These are phyloP conservation scores for Anticlea derivata DNA, from an alignment of 2,888 invertebrate genomes.

Conservation along the genomic window DNA sequence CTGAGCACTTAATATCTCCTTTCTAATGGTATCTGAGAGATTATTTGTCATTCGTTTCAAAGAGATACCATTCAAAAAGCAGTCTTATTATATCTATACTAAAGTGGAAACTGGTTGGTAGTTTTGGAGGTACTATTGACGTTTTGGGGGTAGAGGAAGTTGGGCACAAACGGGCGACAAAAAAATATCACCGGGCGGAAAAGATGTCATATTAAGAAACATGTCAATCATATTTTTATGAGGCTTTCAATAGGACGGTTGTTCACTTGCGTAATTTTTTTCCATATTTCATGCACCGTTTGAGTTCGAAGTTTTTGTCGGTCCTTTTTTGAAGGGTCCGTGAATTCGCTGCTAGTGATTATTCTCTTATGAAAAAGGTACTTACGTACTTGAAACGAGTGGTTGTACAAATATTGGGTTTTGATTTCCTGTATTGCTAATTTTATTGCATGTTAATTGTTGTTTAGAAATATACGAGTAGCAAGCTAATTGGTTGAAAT, in stretches of 20 bases:
- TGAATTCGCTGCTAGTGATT: slow-evolving; percentile 55
- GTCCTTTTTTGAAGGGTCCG: slow-evolving; percentile 54
- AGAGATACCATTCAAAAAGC: slow-evolving; percentile 15
- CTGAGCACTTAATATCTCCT: slow-evolving; percentile 78
- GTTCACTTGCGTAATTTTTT: slow-evolving; percentile 79
- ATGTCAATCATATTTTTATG: slow-evolving; percentile 84
- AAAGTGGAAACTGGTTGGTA: slow-evolving; percentile 21
- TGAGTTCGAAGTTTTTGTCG: slow-evolving; percentile 55
- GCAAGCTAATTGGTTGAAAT: slow-evolving; percentile 11
- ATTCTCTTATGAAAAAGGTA: slow-evolving; percentile 50
- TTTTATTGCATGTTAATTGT: slow-evolving; percentile 22
- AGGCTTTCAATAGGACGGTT: slow-evolving; percentile 71
- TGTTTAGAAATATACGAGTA: slow-evolving; percentile 3
- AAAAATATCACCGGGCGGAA: slow-evolving; percentile 81
- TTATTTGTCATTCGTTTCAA: slow-evolving; percentile 17
- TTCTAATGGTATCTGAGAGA: slow-evolving; percentile 54
- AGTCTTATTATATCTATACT: neutral
- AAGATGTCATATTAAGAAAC: slow-evolving; percentile 83
- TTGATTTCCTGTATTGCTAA: slow-evolving; percentile 62
- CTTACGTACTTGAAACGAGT: slow-evolving; percentile 43
- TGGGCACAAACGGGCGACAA: slow-evolving; percentile 69
- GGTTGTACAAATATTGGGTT: slow-evolving; percentile 60
- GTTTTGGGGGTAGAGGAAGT: slow-evolving; percentile 34
- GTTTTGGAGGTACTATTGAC: slow-evolving; percentile 20
- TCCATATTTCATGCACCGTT: slow-evolving; percentile 78